A percentile compares a stretch with the other conserved stretches of the same genome.
Conservation (phyloP, 2,888 invertebrate species). For the Formica aserva region DNA sequence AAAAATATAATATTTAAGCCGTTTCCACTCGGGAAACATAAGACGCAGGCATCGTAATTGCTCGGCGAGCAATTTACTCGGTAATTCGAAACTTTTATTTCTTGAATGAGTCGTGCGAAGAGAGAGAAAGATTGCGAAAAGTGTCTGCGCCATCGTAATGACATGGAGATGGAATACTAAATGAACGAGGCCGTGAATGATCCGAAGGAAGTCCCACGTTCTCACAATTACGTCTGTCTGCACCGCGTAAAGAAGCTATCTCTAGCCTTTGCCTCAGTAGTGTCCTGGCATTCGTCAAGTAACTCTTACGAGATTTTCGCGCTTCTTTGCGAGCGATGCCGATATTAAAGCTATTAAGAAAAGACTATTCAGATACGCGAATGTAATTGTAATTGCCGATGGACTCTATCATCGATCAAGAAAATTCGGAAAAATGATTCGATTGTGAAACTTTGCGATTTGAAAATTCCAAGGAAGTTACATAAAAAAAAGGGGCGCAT, state of each 20-base stretch:
- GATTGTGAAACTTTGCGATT: too few relatives aligned
- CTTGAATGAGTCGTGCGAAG: conserved; percentile 41
- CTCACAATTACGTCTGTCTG: conserved; percentile 42
- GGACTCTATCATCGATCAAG: neutral
- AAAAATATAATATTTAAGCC: conserved; percentile 15
- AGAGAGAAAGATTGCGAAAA: neutral
- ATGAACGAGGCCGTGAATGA: conserved; percentile 45
- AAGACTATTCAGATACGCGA: neutral
- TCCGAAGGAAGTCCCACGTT: conserved; percentile 29
- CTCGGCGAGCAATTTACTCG: too few relatives aligned
- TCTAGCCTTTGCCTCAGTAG: conserved; percentile 13
- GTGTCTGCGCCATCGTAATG: conserved; percentile 27
- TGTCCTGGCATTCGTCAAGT: neutral
- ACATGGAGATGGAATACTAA: conserved; percentile 19
- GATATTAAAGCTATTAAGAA: neutral
- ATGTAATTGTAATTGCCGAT: conserved; percentile 10
- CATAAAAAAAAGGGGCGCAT: neutral
- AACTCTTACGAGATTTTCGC: neutral
- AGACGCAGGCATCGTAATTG: conserved; percentile 16
- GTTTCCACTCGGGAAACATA: neutral
- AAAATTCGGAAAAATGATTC: neutral
- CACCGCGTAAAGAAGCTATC: conserved; percentile 19
- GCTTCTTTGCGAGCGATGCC: neutral
- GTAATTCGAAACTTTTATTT: conserved; percentile 34
- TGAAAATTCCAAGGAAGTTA: neutral